Evolutionary conservation across 2,797 vertebrate genomes (phyloP).

Genomic region (Eurystomus glaucurus): DNA sequence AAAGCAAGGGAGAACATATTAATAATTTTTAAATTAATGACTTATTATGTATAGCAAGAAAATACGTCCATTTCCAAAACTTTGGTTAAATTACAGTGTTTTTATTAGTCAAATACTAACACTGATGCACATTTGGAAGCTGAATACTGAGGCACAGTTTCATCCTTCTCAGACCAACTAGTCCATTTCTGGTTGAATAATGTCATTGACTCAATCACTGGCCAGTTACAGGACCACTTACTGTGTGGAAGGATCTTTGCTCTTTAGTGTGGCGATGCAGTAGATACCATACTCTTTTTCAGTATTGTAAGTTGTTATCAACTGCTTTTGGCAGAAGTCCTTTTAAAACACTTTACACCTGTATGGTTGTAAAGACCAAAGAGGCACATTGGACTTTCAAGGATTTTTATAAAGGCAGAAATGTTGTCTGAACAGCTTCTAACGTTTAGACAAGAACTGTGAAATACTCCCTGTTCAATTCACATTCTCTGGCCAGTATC

Average conservation of each 20-base stretch:
- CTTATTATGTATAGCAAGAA: neutral
- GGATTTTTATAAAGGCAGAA: neutral
- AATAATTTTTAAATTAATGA: neutral
- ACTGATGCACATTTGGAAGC: neutral
- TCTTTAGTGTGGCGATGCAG: neutral
- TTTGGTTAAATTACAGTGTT: neutral
- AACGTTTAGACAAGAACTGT: neutral
- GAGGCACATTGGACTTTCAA: neutral
- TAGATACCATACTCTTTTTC: neutral
- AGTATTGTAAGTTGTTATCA: neutral
- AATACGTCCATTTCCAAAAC: neutral
- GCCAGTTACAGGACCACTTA: neutral
- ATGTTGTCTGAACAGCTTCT: neutral
- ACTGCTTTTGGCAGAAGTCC: neutral
- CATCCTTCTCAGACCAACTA: neutral
- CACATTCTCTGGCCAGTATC: neutral
- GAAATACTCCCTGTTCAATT: neutral
- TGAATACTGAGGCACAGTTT: neutral
- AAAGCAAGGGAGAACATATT: neutral
- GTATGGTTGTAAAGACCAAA: neutral
- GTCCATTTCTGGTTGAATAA: neutral
- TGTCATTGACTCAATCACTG: neutral
- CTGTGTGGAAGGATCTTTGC: neutral
- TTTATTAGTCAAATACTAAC: neutral
- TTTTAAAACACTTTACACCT: neutral